A percentile compares a stretch with the other conserved stretches of the same genome.
Conservation (phyloP, 2,888 invertebrate genomes). For the Odontomyia ornata region DNA sequence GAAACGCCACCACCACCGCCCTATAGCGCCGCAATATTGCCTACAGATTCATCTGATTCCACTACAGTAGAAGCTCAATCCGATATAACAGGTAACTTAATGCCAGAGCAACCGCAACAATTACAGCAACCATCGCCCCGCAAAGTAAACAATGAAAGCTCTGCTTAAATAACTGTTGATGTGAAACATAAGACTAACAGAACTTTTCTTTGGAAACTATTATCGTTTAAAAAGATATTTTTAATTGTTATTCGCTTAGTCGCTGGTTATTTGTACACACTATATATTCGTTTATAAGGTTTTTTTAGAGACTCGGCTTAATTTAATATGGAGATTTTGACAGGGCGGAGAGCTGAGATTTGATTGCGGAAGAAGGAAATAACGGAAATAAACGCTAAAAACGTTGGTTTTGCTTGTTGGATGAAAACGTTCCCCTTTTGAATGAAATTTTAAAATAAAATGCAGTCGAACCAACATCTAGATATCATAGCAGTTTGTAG, state of each 20-base stretch:
- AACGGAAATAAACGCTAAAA: too few species aligned
- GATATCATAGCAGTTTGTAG: too few species aligned
- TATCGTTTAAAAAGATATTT: background rate
- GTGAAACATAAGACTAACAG: conserved; percentile 25
- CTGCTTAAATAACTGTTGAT: conserved; percentile 25
- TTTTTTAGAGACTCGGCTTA: background rate
- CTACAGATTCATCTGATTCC: conserved; percentile 3
- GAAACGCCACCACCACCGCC: conserved; percentile 39
- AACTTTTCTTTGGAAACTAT: background rate
- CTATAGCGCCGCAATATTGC: conserved; percentile 23
- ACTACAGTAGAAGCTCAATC: background rate
- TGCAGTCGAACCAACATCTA: too few species aligned
- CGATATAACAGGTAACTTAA: background rate
- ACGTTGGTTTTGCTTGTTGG: background rate
- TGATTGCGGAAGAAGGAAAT: too few species aligned
- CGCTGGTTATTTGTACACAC: background rate
- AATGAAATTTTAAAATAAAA: too few species aligned
- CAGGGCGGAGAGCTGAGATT: background rate
- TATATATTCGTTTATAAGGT: background rate
- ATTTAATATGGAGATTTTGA: background rate
- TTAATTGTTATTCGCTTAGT: background rate
- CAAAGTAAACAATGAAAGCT: conserved; percentile 23
- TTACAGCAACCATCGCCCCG: conserved; percentile 5
- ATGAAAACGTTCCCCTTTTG: conserved; percentile 6
- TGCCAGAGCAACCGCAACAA: background rate